Evolutionary conservation across 2,888 invertebrate genomes (phyloP), one percentile per base, ranked within the genome.

Genomic region (Didymodactylos carnosus): DNA sequence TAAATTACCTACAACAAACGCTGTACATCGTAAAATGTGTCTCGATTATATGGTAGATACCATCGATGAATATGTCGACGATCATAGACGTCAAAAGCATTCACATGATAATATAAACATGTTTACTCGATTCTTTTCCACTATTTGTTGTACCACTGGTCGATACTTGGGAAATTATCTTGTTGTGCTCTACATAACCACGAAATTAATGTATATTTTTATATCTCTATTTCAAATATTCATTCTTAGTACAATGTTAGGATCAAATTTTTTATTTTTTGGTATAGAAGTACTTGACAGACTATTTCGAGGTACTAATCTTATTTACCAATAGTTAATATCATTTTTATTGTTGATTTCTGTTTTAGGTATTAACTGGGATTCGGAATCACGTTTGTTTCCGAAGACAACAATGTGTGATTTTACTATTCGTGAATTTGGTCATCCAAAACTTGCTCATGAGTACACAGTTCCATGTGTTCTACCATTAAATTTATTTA

Each of bases 381-480:
- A 75, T 69, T 35, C 72, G 10, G 72, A 69, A 39, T 69, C 69
- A 23, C 40, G 72, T 16, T 62, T 72, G 29, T 75, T 75, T 72
- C 75, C 75, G 40, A 75, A 75, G 40, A 72, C 72, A 43, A 71
- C 71, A n/a, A 62, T 75, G 69, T 75, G 75, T 41, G 75, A 75
- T 41, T 72, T 75, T 72, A 39, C 51, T 16, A 69, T 75, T 23
- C 43, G 75, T 23, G 75, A 75, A 70, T 72, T 72, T 41, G 75
- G 75, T 41, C 75, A 75, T 72, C 75, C 75, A 8, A 72, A 75
- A 39, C 39, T 72, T 40, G 43, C 72, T 35, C 75, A 75, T 49
- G 72, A 71, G 23, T 75, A 75, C 69, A 75, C 29, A n/a, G 73
- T 78, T 25, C 78, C 77, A 70, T 78, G 78, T 71, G 77, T 76